These are phyloP conservation scores for Mobula birostris DNA, from an alignment of 2,113 vertebrate species.

Conservation along the genomic window DNA sequence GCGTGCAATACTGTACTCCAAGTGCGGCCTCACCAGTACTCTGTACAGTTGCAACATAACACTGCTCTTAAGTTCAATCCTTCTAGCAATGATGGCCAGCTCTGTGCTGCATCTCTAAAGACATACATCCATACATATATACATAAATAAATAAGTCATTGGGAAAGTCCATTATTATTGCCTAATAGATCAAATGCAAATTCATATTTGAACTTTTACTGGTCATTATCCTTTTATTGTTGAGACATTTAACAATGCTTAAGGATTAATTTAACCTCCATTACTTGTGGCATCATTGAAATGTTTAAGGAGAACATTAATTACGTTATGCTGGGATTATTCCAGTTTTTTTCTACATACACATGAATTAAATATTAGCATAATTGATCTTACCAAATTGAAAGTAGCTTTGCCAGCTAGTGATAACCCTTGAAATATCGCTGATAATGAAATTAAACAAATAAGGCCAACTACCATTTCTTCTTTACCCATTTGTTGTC, in stretches of 20 bases:
- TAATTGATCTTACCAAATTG: background rate
- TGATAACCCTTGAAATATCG: background rate
- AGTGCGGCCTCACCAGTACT: no score
- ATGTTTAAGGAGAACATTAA: background rate
- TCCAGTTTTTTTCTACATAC: background rate
- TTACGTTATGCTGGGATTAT: background rate
- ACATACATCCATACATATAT: no score
- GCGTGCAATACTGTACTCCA: no score
- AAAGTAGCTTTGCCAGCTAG: background rate
- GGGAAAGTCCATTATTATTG: background rate
- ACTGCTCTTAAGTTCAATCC: no score
- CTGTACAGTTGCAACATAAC: no score
- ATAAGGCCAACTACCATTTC: background rate
- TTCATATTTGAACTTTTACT: background rate
- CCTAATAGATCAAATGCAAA: background rate
- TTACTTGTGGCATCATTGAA: background rate
- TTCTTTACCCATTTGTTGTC: background rate
- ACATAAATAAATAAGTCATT: background rate
- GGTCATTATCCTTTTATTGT: background rate
- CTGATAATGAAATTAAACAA: background rate
- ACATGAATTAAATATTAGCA: slow-evolving; percentile 6
- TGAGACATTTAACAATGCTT: background rate
- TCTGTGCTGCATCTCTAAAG: no score
- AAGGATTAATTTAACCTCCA: background rate
- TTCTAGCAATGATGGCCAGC: no score